Base-by-base conservation (phyloP, 2,797 vertebrate species). In the Dallia pectoralis region DNA sequence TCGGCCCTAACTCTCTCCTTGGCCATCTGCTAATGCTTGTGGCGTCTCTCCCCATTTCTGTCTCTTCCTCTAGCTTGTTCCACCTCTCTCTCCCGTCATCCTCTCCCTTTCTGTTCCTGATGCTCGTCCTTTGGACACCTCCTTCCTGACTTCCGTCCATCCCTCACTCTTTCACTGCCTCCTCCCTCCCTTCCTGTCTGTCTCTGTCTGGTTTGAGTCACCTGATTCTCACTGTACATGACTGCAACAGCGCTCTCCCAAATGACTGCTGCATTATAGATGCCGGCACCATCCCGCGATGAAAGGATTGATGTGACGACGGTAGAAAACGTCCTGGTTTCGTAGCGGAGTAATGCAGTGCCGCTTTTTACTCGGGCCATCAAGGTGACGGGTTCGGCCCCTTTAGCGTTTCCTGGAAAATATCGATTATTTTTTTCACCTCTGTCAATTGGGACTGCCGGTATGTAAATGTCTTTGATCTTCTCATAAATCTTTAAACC, bases 21-120 rank as follows among this genome's bases (percentile, higher is more conserved):
- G 73, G 82, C 87, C 89, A 89, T 90, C 87, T 91, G 90, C 85
- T 90, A 83, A 12, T 76, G 86, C 86, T 89, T 77, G 81, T 88
- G 87, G 85, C 86, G 68, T 86, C 83, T 81, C 74, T 76, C 77
- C 59, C 65, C 22, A n/a, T 76, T 61, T 47, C 59, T 48, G 15
- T 14, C 27, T 69, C 48, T 33, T 53, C 8, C 59, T 32, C 71
- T 74, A 29, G 44, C 30, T 72, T 15, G 67, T 25, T 33, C 15
- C 67, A 11, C n/a, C 18, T 69, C 66, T 79, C 56, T 73, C 63
- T 27, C 29, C 62, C 53, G 22, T 53, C 2, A n/a, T 12, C 47
- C 18, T 73, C 22, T n/a, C 63, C n/a, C 6, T 44, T 19, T 18
- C 62, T 70, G 0, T 48, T 25, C 29, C 32, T 69, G 67, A 11